phyloP scores from a whole-genome alignment of 1,140 invertebrate species.

The Macrostomum lignano region DNA sequence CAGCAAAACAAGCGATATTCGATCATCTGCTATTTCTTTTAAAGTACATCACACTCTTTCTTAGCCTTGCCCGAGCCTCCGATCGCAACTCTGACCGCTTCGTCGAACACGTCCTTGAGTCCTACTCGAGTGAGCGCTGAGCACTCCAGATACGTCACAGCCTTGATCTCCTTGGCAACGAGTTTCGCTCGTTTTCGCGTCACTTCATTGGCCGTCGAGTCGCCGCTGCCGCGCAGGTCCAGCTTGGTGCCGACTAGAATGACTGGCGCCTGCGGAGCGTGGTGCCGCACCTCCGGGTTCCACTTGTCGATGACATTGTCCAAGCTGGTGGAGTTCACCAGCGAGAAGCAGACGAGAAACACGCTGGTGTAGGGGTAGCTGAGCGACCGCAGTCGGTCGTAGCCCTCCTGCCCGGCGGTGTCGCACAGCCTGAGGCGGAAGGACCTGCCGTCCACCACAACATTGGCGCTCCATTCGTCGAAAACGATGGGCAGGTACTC shows the following conservation, averaged over 20 bases:
- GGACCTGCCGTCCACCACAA: constrained; percentile 91
- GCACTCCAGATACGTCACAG: constrained; percentile 62
- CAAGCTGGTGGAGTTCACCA: constrained; percentile 89
- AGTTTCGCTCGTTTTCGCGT: constrained; percentile 8
- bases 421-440: constrained; percentile 61
- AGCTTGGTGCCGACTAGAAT: constrained; percentile 90
- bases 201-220: constrained; percentile 20
- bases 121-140: constrained; percentile 41
- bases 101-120: no score
- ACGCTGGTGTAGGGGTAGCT: constrained; percentile 93
- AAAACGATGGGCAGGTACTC: constrained; percentile 3
- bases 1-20: no score
- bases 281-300: constrained; percentile 98
- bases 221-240: constrained; percentile 78
- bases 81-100: no score
- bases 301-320: constrained; percentile 99
- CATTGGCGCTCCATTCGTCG: constrained; percentile 76
- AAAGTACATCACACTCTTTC: no score
- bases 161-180: constrained; percentile 29
- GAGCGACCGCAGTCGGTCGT: constrained; percentile 66
- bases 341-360: constrained; percentile 86
- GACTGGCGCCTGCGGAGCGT: constrained; percentile 82
- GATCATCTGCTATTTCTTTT: no score
- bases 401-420: constrained; percentile 42
- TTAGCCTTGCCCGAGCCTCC: no score